Conservation (phyloP, 2,888 invertebrate species). For the Podotricha telesiphe region DNA sequence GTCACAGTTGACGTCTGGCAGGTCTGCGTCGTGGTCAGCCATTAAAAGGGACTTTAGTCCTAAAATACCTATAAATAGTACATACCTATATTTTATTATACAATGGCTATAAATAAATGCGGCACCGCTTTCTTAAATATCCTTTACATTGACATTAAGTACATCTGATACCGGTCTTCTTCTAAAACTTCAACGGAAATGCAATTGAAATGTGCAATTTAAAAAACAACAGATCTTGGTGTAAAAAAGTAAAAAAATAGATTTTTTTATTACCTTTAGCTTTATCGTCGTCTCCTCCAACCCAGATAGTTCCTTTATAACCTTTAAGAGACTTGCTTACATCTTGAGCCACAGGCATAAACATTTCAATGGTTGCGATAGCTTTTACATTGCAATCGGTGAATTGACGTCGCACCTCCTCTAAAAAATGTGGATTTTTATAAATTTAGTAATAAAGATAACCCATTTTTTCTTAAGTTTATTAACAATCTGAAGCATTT, state of each 20-base stretch:
- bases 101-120: too few relatives aligned
- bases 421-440: slow-evolving; percentile 61
- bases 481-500: too few relatives aligned
- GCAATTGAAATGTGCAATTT: too few relatives aligned
- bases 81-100: too few relatives aligned
- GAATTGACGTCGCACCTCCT: slow-evolving; percentile 86
- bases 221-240: too few relatives aligned
- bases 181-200: too few relatives aligned
- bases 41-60: slow-evolving; percentile 76
- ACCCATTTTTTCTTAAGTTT: too few relatives aligned
- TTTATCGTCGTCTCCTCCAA: slow-evolving; percentile 85
- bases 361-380: slow-evolving; percentile 85
- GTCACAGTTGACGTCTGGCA: slow-evolving; percentile 73
- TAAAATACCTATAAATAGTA: slow-evolving; percentile 58
- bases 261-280: slow-evolving; percentile 54
- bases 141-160: too few relatives aligned
- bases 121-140: too few relatives aligned
- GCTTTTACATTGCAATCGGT: slow-evolving; percentile 85
- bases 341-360: slow-evolving; percentile 84
- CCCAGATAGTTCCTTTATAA: slow-evolving; percentile 85
- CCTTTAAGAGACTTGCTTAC: slow-evolving; percentile 81
- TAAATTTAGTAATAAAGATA: too few relatives aligned
- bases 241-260: too few relatives aligned
- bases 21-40: slow-evolving; percentile 71
- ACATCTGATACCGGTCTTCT: too few relatives aligned